These are phyloP conservation scores for Arge pagana DNA, from an alignment of 2,888 invertebrate species.

Conservation along the genomic window DNA sequence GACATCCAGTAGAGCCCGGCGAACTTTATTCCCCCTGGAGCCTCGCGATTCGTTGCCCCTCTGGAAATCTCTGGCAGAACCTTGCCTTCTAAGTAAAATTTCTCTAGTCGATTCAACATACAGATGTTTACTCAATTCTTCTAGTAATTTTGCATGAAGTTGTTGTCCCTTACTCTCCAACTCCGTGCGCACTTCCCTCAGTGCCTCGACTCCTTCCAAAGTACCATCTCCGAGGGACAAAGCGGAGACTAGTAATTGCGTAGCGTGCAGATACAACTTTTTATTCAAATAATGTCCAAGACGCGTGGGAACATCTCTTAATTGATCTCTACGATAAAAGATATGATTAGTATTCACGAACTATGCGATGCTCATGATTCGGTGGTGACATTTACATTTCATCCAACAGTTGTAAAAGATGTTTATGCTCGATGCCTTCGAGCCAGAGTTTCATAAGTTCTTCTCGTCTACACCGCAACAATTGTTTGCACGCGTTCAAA, in stretches of 20 bases:
- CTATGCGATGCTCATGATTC: background rate
- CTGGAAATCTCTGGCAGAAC: conserved; percentile 66
- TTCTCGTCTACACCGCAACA: conserved; percentile 88
- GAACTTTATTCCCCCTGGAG: conserved; percentile 63
- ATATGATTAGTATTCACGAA: background rate
- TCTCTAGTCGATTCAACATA: conserved; percentile 68
- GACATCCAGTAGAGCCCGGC: conserved; percentile 64
- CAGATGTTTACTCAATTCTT: conserved; percentile 74
- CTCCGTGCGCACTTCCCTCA: conserved; percentile 78
- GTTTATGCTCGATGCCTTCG: conserved; percentile 94
- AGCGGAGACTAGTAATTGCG: conserved; percentile 78
- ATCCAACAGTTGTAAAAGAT: conserved; percentile 84
- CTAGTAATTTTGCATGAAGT: conserved; percentile 70
- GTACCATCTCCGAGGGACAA: conserved; percentile 71
- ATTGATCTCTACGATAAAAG: conserved; percentile 69
- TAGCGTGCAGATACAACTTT: conserved; percentile 84
- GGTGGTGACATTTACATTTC: conserved; percentile 81
- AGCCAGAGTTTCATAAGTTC: conserved; percentile 93
- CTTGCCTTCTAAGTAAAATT: conserved; percentile 65
- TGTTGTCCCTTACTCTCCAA: conserved; percentile 72
- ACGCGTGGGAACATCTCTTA: conserved; percentile 74
- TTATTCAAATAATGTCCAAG: conserved; percentile 68
- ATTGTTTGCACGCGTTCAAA: conserved; percentile 78
- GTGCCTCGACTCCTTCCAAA: conserved; percentile 80
- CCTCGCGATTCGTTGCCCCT: conserved; percentile 64